Conservation (phyloP, 2,113 vertebrate genomes). For the Urocynchramus pylzowi region DNA sequence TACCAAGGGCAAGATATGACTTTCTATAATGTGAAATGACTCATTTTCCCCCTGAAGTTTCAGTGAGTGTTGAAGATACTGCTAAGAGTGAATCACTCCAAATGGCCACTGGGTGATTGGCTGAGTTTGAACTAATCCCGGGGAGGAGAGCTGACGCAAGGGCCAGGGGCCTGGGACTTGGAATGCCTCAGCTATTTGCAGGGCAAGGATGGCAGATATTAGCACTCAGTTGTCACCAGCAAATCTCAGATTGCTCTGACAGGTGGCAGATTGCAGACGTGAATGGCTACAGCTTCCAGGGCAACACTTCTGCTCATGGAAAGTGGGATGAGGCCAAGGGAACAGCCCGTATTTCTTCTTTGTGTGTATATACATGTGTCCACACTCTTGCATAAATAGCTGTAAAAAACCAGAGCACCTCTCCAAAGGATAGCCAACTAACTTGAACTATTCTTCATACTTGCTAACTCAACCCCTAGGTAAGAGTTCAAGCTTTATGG, state of each 20-base stretch:
- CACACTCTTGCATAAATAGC: neutral
- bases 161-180: constrained; percentile 33
- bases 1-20: constrained; percentile 62
- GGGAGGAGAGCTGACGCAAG: constrained; percentile 43
- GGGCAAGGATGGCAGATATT: constrained; percentile 40
- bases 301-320: neutral
- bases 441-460: neutral
- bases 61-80: constrained; percentile 26
- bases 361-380: neutral
- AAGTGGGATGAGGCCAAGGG: constrained; percentile 17
- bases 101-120: constrained; percentile 55
- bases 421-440: neutral
- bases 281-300: constrained; percentile 34
- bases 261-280: constrained; percentile 35
- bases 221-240: constrained; percentile 61
- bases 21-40: constrained; percentile 63
- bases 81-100: constrained; percentile 62
- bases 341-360: neutral
- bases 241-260: constrained; percentile 57
- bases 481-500: neutral
- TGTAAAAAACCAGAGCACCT: neutral
- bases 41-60: constrained; percentile 57
- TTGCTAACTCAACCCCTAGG: neutral
- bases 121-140: constrained; percentile 34
- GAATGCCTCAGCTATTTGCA: constrained; percentile 48